A percentile compares a stretch with the other conserved stretches of the same genome.
These are phyloP conservation scores for Pteruthius melanotis DNA, from an alignment of 2,113 vertebrate genomes.

Conservation along the genomic window DNA sequence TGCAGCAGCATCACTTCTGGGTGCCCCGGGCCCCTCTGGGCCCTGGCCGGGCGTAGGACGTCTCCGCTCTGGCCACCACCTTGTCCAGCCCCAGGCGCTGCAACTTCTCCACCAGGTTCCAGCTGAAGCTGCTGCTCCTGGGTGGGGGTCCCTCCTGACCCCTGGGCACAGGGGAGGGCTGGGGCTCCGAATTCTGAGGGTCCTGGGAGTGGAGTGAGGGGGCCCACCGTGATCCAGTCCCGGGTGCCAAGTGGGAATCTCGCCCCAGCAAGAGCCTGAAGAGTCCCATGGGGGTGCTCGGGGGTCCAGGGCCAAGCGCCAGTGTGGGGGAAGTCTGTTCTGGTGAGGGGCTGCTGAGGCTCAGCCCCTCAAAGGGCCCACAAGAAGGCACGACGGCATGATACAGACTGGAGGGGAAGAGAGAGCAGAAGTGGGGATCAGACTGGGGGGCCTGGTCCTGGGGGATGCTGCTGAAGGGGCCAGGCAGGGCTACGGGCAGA, in stretches of 20 bases:
- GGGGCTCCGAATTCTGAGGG: not conserved
- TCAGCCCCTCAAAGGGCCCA: conserved; percentile 78
- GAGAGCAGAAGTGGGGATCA: not conserved
- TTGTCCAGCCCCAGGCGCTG: conserved; percentile 75
- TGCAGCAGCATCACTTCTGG: accelerated
- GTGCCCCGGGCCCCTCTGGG: not conserved
- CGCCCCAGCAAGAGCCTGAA: conserved; percentile 67
- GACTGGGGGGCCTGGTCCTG: accelerated
- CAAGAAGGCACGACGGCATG: conserved; percentile 78
- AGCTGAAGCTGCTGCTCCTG: conserved; percentile 69
- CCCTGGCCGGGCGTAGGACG: not conserved
- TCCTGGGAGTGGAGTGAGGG: not conserved
- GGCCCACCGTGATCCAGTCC: not conserved
- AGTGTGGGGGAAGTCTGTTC: not conserved
- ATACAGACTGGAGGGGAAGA: conserved; percentile 70
- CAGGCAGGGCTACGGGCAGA: not conserved
- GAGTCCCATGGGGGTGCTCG: conserved; percentile 42
- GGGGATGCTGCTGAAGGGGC: too few species aligned
- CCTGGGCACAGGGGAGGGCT: accelerated
- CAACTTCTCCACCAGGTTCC: conserved; percentile 83
- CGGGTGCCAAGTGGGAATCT: conserved; percentile 47
- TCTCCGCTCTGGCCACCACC: conserved; percentile 74
- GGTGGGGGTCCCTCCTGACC: not conserved
- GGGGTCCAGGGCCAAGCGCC: not conserved
- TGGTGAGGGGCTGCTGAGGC: not conserved